Evolutionary conservation across 92 coral and sea anemone species (phyloP), one percentile per base, ranked within the genome.

Genomic region (Zoanthus sansibaricus): DNA sequence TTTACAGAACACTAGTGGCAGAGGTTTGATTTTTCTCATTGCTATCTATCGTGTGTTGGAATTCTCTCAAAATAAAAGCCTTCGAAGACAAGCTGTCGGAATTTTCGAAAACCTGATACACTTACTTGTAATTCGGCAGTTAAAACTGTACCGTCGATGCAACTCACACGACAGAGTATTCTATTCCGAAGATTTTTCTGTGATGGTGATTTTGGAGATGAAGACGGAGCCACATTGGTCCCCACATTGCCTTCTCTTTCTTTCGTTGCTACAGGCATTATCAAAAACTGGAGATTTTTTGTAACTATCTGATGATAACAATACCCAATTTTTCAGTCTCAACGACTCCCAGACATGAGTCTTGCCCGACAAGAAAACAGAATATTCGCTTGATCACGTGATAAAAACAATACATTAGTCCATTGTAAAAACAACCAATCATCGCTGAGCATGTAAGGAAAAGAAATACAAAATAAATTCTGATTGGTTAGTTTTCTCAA

Each of bases 81-180:
- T 17, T 20, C 3, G 1, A 49, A 49, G 12, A 11, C 7, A 11
- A 9, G 7, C 12, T 11, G 16, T 1, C 8, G 69, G 8, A 62
- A 62, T 15, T 37, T 16, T 30, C 68, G 55, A 12, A 7, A 73
- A 20, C 21, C 21, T 17, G 46, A 61, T 4, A 49, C 20, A 70
- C 93, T 87, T 89, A 95, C 99, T 84, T 95, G 97, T 67, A 96
- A 83, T 70, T 97, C 98, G 47, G 96, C 92, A 32, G 94, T 92
- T 58, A 97, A 90, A 37, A 88, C 93, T 13, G 96, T 94, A 47
- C 98, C 98, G 86, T 97, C 99, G 58, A 97, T 87, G 78, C 95
- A 94, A 6, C 97, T 93, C 52, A 97, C 93, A 18, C 91, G 95
- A 77, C 99, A 97, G 3, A 92, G 88, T 66, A 97, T 86, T 49